phyloP scores from a whole-genome alignment of 2,113 vertebrate genomes.

The Cygnus buccinator region DNA sequence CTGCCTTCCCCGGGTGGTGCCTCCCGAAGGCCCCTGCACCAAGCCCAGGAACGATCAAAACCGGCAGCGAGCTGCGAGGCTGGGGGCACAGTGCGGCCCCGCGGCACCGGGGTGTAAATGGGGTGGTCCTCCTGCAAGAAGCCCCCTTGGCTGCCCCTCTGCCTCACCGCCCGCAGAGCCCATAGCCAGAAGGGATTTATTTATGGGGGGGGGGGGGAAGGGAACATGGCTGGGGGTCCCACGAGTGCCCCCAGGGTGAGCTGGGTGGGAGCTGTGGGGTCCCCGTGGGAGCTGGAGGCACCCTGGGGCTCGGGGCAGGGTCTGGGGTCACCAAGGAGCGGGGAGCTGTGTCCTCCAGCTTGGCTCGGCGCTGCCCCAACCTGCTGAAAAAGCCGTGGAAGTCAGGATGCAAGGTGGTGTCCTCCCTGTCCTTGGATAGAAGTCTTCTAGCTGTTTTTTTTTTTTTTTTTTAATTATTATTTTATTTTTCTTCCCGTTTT shows the following conservation, averaged over 20 bases:
- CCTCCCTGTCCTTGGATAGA: background rate
- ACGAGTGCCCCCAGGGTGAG: background rate
- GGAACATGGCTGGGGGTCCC: background rate
- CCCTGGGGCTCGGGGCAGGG: background rate
- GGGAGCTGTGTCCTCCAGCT: background rate
- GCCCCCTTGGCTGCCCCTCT: background rate
- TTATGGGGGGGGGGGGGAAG: too few species aligned
- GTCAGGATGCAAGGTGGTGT: background rate
- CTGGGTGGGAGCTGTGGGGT: background rate
- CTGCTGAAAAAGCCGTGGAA: background rate
- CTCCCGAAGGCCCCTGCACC: background rate
- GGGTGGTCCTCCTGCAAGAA: background rate
- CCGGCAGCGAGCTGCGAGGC: background rate
- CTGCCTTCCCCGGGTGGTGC: background rate
- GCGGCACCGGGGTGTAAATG: background rate
- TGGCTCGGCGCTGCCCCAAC: background rate
- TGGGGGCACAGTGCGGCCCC: background rate
- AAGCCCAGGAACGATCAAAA: conserved; percentile 38
- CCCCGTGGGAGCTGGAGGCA: background rate
- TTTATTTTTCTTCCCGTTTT: background rate
- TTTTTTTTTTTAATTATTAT: background rate
- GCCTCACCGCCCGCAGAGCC: too few species aligned
- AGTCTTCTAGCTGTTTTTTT: background rate
- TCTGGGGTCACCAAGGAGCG: background rate
- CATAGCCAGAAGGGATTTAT: too few species aligned